Conservation (phyloP, 2,797 vertebrate species). For the Etheostoma nigrum region DNA sequence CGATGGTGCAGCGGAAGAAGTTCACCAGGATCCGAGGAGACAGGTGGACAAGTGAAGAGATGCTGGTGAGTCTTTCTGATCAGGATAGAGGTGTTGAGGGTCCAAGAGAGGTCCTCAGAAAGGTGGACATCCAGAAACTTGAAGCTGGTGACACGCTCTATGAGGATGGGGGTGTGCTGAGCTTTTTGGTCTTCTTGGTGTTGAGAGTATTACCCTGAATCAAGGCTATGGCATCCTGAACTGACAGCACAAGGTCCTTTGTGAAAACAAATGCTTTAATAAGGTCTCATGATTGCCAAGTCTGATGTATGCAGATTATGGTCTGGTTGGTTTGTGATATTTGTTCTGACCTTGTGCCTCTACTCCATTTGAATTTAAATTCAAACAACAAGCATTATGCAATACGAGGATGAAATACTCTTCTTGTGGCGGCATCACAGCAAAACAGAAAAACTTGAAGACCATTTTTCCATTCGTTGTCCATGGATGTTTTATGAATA, state of each 20-base stretch:
- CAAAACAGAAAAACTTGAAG: slow-evolving; percentile 42
- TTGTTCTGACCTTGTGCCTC: slow-evolving; percentile 44
- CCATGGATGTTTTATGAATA: slow-evolving; percentile 60
- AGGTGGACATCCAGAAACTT: too few species aligned
- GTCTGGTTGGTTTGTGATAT: slow-evolving; percentile 19
- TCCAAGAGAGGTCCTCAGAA: too few species aligned
- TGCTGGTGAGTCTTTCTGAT: too few species aligned
- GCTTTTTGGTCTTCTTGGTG: too few species aligned
- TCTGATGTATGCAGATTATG: slow-evolving; percentile 41
- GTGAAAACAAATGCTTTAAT: slow-evolving; percentile 36
- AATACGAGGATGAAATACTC: slow-evolving; percentile 33
- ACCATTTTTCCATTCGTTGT: slow-evolving; percentile 40
- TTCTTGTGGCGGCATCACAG: slow-evolving; percentile 35
- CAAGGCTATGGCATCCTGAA: slow-evolving; percentile 2
- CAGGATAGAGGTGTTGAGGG: too few species aligned
- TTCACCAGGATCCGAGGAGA: too few species aligned
- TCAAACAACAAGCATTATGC: slow-evolving; percentile 31
- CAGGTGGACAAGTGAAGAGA: too few species aligned
- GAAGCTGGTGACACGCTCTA: too few species aligned
- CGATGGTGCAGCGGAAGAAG: too few species aligned
- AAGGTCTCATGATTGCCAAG: slow-evolving; percentile 5
- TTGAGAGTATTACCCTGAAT: slow-evolving; percentile 1
- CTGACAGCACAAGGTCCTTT: slow-evolving; percentile 15
- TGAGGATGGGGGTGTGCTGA: too few species aligned
- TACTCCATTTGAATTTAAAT: slow-evolving; percentile 47